Evolutionary conservation across 2,113 vertebrate species (phyloP), one percentile per base, ranked within the genome.

Genomic region (Sebastes fasciatus): DNA sequence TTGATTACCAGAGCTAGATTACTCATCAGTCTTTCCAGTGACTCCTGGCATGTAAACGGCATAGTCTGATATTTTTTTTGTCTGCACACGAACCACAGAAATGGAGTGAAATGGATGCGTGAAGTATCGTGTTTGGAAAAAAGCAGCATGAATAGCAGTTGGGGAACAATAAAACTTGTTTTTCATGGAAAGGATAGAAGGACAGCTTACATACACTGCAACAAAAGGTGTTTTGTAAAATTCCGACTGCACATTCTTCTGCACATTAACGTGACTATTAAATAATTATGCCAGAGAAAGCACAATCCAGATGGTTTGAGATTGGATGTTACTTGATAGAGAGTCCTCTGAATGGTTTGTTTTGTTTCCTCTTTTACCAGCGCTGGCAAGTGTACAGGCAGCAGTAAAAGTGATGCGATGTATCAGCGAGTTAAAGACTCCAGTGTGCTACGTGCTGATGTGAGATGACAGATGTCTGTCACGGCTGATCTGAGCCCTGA

Each of bases 81-180:
- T 42, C 19, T 71, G 14, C n/a, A 55, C 40, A 58, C 8, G 9
- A 5, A 45, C 45, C 12, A 55, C 34, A 77, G 26, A 71, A 62
- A 42, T 54, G 34, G 26, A 43, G 60, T n/a, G 16, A 58, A 65
- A 49, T 70, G 16, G 19, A 70, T 70, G 23, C 60, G 60, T 34
- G 34, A 45, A 55, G 16, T 57, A 16, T 14, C 43, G 26, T 80
- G 42, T 16, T 58, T 26, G 52, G 1, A 21, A 52, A 52, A 21
- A 75, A 43, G 13, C 23, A 62, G 66, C 60, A 46, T 34, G 19
- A 17, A 34, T 21, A 45, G 64, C 21, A 65, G 60, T 57, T 4
- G n/a, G 45, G 43, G 62, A 77, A 68, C 48, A 42, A 80, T 80
- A 58, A 55, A 87, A 79, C 26, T 65, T 74, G 45, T 75, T 66